Percentiles rank a stretch among this genome's conserved stretches.
Evolutionary conservation across 2,113 vertebrate species (phyloP).

Genomic region (Gopherus evgoodei): DNA sequence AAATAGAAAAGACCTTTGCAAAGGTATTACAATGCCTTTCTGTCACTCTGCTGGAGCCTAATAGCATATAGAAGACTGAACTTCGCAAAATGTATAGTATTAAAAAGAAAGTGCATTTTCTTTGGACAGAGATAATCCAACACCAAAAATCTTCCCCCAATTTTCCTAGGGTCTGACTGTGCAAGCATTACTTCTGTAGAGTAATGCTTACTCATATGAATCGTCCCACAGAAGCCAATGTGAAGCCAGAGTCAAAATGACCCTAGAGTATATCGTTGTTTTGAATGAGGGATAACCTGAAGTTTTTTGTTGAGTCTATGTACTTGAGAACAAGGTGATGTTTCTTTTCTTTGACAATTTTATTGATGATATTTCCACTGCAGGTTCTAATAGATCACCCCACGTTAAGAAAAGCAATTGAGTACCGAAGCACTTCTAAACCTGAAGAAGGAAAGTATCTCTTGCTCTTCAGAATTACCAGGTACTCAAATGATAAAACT

Average conservation of each 20-base stretch:
- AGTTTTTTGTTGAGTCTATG: background rate
- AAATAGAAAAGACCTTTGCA: background rate
- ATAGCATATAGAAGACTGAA: background rate
- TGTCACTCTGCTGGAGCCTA: background rate
- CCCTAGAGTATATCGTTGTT: background rate
- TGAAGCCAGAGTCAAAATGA: background rate
- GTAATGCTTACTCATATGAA: background rate
- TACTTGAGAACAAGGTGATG: background rate
- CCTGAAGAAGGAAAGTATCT: background rate
- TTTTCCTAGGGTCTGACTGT: background rate
- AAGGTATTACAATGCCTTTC: background rate
- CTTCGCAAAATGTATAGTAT: background rate
- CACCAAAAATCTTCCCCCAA: background rate
- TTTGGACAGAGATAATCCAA: background rate
- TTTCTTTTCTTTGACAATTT: background rate
- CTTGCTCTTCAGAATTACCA: conserved; percentile 43
- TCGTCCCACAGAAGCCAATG: background rate
- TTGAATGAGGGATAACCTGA: background rate
- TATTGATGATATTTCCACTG: background rate
- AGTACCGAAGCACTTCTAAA: background rate
- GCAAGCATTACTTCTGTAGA: background rate
- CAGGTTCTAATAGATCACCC: background rate
- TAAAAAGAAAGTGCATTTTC: background rate
- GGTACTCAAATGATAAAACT: conserved; percentile 65
- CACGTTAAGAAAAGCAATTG: background rate